These are phyloP conservation scores for Platycheirus rosarum DNA, from an alignment of 2,888 invertebrate genomes.

Conservation along the genomic window DNA sequence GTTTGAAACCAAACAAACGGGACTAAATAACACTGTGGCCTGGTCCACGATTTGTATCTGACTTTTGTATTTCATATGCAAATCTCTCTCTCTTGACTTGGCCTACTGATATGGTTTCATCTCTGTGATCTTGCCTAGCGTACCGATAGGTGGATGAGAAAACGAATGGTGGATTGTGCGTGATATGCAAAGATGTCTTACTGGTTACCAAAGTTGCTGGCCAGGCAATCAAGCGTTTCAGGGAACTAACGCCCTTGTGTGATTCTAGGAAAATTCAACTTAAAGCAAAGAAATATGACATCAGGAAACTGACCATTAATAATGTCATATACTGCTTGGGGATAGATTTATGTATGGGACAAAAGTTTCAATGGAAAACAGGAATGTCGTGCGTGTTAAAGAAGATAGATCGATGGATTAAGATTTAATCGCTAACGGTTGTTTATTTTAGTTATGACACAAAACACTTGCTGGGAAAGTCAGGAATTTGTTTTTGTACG, in stretches of 20 bases:
- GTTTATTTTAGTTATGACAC: not conserved
- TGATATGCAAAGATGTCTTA: conserved; percentile 12
- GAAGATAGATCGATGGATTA: conserved; percentile 9
- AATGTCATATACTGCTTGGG: conserved; percentile 25
- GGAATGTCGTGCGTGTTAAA: conserved; percentile 1
- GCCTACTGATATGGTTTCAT: conserved; percentile 70
- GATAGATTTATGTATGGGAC: conserved; percentile 28
- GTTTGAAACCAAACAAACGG: conserved; percentile 42
- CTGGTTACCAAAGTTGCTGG: not conserved
- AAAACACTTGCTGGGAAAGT: no score
- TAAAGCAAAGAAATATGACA: conserved; percentile 54
- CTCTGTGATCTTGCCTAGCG: conserved; percentile 25
- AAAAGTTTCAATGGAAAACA: conserved; percentile 12
- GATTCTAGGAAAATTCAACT: conserved; percentile 23
- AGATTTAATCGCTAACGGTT: conserved; percentile 8
- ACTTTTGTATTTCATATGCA: conserved; percentile 56
- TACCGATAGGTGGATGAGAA: not conserved
- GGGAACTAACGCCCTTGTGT: conserved; percentile 59
- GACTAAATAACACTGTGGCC: conserved; percentile 52
- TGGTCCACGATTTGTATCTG: conserved; percentile 54
- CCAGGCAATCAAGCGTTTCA: not conserved
- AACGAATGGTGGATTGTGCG: conserved; percentile 12
- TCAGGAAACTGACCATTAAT: conserved; percentile 67
- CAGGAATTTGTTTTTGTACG: not conserved
- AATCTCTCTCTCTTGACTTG: conserved; percentile 54